These are phyloP conservation scores for Noctua janthina DNA, from an alignment of 2,888 invertebrate species.

Conservation along the genomic window DNA sequence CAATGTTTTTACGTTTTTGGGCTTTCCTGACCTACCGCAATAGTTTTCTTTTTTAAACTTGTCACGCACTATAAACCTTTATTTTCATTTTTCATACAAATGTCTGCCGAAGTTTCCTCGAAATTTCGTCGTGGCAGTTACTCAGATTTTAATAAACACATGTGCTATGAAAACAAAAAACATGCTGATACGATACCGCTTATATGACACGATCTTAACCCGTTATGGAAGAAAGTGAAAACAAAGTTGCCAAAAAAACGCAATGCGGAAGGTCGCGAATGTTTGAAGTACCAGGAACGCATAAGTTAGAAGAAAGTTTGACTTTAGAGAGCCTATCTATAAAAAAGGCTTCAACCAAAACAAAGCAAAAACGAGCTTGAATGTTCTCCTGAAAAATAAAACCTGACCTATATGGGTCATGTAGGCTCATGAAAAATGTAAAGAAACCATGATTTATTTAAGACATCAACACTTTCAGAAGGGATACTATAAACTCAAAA, in stretches of 20 bases:
- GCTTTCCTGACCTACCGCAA: slow-evolving; percentile 57
- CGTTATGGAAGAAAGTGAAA: slow-evolving; percentile 49
- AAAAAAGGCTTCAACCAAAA: slow-evolving; percentile 7
- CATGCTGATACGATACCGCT: too few species aligned
- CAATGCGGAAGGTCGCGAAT: slow-evolving; percentile 48
- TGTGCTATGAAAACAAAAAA: slow-evolving; percentile 8
- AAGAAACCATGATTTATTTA: not conserved
- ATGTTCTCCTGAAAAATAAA: not conserved
- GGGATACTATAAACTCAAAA: not conserved
- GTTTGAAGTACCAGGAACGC: slow-evolving; percentile 50
- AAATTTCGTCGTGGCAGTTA: not conserved
- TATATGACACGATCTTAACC: not conserved
- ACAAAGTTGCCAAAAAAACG: slow-evolving; percentile 20
- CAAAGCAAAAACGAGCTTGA: not conserved
- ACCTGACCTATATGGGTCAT: slow-evolving; percentile 10
- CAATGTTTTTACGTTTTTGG: not conserved
- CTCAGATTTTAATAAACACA: not conserved
- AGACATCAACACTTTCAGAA: not conserved
- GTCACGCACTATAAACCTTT: slow-evolving; percentile 4
- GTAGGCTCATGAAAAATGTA: not conserved
- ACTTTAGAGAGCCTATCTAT: not conserved
- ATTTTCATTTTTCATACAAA: not conserved
- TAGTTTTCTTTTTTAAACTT: slow-evolving; percentile 16
- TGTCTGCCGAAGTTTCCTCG: not conserved
- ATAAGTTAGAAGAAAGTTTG: slow-evolving; percentile 54